A percentile compares a stretch with the other conserved stretches of the same genome.
These are phyloP conservation scores for Silurus lanzhouensis DNA, from an alignment of 2,797 vertebrate genomes.

Conservation along the genomic window DNA sequence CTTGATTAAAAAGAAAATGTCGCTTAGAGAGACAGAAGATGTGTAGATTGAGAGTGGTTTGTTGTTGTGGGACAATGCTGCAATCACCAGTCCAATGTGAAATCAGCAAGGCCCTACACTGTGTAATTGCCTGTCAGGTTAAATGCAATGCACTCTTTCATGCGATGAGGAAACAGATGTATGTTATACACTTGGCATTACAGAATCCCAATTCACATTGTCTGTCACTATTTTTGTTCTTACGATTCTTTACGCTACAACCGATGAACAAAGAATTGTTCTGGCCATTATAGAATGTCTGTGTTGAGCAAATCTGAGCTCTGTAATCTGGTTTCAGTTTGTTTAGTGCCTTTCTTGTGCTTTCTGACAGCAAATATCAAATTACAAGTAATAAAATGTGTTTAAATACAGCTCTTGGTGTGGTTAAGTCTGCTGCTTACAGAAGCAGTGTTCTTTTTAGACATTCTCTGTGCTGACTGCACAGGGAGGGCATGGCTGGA, in stretches of 20 bases:
- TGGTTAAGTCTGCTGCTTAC: neutral
- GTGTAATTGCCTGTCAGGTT: conserved; percentile 25
- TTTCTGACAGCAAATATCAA: neutral
- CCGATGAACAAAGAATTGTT: neutral
- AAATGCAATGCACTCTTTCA: conserved; percentile 20
- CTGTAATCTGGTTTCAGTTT: neutral
- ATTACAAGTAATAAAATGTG: neutral
- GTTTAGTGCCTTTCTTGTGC: neutral
- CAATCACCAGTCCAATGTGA: conserved; percentile 29
- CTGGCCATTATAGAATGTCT: neutral
- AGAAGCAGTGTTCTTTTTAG: neutral
- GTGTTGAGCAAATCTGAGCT: neutral
- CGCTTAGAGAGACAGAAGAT: neutral
- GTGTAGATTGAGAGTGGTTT: conserved; percentile 19
- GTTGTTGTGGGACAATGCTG: conserved; percentile 14
- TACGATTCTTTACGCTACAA: neutral
- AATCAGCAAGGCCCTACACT: conserved; percentile 10
- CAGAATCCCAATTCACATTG: neutral
- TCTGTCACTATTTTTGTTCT: neutral
- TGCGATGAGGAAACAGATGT: conserved; percentile 4
- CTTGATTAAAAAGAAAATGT: neutral
- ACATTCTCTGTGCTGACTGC: neutral
- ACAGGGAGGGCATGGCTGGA: neutral
- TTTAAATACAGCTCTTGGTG: neutral
- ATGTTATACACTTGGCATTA: neutral